Evolutionary conservation across 2,888 invertebrate genomes (phyloP), one percentile per base, ranked within the genome.

Genomic region (Andrena fulva): DNA sequence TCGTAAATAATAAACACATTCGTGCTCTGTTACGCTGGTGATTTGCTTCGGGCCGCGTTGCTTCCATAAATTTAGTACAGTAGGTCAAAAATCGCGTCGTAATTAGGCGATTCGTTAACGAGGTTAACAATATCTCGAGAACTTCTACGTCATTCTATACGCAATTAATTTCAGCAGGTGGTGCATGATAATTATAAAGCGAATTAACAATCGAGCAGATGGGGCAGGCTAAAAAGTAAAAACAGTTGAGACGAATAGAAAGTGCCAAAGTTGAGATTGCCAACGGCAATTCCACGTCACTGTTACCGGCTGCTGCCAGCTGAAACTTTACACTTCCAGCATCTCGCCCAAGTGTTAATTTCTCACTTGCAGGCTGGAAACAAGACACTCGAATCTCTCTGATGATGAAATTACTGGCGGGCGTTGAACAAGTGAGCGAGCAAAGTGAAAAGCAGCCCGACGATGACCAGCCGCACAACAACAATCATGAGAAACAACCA

Each of bases 371-470:
- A 82, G 69, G 56, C 8, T 31, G 20, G 12, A 68, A 50, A 3
- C 42, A 68, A 62, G 66, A 68, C 27, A 60, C 31, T 27, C 35
- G 27, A 70, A 63, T 71, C 71, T 69, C 77, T 79, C 89, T 90
- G 87, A 94, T 93, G 92, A 94, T 93, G 93, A 94, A 93, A 93
- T 88, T 94, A 93, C 82, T 94, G 88, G 93, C 93, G 62, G 93
- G 92, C 67, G 92, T 93, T 67, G 93, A 91, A 74, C 88, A 91
- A 71, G 89, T 87, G 54, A 88, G 62, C 83, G 81, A 80, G 24
- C 69, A 86, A 73, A 73, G 76, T 73, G 89, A 77, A 63, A 87
- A 86, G 63, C 84, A 85, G 54, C 50, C 80, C 66, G 89, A 84
- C 72, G 91, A 91, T 68, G 89, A 88, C 31, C 87, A 89, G 70